These are phyloP conservation scores for Coreius guichenoti DNA, from an alignment of 2,797 vertebrate genomes.

Conservation along the genomic window DNA sequence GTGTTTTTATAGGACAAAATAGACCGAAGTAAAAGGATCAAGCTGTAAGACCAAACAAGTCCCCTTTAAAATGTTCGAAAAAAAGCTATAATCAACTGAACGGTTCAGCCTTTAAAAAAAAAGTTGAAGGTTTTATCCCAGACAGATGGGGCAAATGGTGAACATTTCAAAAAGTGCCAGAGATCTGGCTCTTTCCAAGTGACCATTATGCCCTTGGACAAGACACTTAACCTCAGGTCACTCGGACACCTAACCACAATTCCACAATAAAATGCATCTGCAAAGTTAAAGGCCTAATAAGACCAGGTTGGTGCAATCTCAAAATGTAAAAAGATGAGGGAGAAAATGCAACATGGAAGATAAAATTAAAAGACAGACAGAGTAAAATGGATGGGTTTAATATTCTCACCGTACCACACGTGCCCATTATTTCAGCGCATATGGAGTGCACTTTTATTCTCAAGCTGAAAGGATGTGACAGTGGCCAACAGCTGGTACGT, in stretches of 20 bases:
- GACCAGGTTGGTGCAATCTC: neutral
- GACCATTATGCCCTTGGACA: neutral
- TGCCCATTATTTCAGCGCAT: neutral
- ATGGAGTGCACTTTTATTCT: neutral
- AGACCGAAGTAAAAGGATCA: neutral
- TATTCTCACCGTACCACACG: conserved; percentile 6
- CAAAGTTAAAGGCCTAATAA: neutral
- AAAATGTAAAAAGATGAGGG: neutral
- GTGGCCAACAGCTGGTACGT: conserved; percentile 24
- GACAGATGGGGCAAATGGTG: neutral
- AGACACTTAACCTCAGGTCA: neutral
- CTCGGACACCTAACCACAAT: neutral
- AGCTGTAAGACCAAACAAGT: neutral
- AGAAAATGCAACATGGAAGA: neutral
- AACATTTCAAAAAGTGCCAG: neutral
- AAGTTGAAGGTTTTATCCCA: neutral
- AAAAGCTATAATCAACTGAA: neutral
- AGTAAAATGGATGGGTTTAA: neutral
- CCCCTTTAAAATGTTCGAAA: neutral
- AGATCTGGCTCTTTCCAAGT: neutral
- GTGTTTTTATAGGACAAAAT: neutral
- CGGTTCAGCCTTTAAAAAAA: neutral
- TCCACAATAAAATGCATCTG: neutral
- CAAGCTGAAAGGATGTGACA: conserved; percentile 11
- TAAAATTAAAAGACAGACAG: neutral